These are phyloP conservation scores for Callospermophilus lateralis DNA, from an alignment of 2,113 vertebrate genomes.

Conservation along the genomic window DNA sequence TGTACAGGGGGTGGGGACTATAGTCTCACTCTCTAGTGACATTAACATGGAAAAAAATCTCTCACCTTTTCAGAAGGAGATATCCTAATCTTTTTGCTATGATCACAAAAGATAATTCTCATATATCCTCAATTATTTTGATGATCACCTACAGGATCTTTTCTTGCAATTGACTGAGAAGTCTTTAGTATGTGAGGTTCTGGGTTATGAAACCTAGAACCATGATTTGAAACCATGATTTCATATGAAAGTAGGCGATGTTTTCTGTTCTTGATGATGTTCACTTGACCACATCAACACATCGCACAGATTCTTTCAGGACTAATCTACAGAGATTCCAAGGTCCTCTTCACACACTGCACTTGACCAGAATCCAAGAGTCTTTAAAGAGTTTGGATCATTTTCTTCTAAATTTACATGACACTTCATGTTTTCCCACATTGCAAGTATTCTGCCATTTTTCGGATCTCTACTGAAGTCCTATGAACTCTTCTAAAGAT, in stretches of 20 bases:
- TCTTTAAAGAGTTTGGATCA: neutral
- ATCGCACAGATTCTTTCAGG: neutral
- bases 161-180: slow-evolving; percentile 2
- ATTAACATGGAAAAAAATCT: neutral
- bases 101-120: neutral
- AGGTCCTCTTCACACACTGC: neutral
- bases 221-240: neutral
- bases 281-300: neutral
- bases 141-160: neutral
- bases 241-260: neutral
- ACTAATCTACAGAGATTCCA: neutral
- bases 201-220: neutral
- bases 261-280: neutral
- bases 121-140: neutral
- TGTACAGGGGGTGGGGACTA: neutral
- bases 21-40: neutral
- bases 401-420: slow-evolving; percentile 9
- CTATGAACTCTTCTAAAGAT: neutral
- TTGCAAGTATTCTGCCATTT: slow-evolving; percentile 10
- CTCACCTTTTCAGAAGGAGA: slow-evolving; percentile 32
- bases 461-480: neutral
- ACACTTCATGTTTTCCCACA: slow-evolving; percentile 5
- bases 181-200: neutral
- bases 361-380: neutral
- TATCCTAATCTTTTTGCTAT: neutral